Evolutionary conservation across 2,888 invertebrate species (phyloP).

Genomic region (Archips xylosteana): DNA sequence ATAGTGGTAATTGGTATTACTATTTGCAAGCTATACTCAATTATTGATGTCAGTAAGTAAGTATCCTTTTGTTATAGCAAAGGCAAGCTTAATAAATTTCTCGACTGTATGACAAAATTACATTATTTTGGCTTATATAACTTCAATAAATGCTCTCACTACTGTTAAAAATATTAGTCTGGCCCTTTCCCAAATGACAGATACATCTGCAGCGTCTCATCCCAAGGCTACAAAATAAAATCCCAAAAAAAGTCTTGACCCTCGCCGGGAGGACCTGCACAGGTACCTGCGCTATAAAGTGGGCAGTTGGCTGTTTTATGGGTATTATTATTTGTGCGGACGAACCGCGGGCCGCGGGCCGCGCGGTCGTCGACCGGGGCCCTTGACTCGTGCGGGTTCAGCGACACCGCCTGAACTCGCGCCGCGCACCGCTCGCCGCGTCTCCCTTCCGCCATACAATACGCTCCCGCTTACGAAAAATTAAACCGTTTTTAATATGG

Average conservation of each 20-base stretch:
- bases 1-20: no score
- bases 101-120: no score
- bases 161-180: not conserved
- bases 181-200: not conserved
- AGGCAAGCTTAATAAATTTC: no score
- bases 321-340: constrained; percentile 59
- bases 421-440: constrained; percentile 44
- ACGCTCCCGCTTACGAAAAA: constrained; percentile 24
- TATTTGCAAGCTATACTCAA: no score
- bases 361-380: constrained; percentile 83
- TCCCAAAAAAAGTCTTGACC: constrained; percentile 11
- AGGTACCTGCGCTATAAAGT: constrained; percentile 36
- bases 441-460: constrained; percentile 22
- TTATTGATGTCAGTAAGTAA: no score
- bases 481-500: not conserved
- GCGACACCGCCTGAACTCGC: constrained; percentile 70
- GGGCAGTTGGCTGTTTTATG: constrained; percentile 59
- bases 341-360: constrained; percentile 65
- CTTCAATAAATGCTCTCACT: no score
- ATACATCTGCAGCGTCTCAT: not conserved
- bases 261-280: constrained; percentile 24
- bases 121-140: no score
- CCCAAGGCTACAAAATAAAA: constrained; percentile 1
- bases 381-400: constrained; percentile 83
- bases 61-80: no score